Base-by-base conservation (phyloP, 2,888 invertebrate genomes). In the Crossocerus cetratus region DNA sequence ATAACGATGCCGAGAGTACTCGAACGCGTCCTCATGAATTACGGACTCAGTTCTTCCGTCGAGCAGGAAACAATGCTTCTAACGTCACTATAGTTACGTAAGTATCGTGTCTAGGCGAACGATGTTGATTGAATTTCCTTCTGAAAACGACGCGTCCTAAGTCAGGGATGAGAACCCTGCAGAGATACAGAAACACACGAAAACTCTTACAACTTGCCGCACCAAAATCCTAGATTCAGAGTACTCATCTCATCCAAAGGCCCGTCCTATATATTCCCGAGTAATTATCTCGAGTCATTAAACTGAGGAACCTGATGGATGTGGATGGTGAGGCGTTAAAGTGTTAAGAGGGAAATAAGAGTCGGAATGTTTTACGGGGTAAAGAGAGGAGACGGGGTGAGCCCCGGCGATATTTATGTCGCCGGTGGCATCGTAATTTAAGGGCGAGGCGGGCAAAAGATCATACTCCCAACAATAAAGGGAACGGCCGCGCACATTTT, bases 21-120 rank as follows among this genome's bases (percentile, higher is more conserved):
- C 68, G 73, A 78, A 74, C 78, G 78, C 70, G 59, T 72, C 75
- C 65, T 80, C 77, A 62, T 69, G 80, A 81, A 81, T 80, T 73
- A 82, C 76, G 69, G 63, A 77, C 79, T 81, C 80, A 80, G 83
- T 83, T 81, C 83, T 80, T 82, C 69, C 72, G 64, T 68, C 76
- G 76, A 72, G 67, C 72, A 64, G 61, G 64, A 72, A 69, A 65
- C 74, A 78, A 76, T 72, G 62, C 79, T 64, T 75, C 75, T 72
- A 83, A 76, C 77, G 68, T 76, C 67, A 65, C 65, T 64, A 71
- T 49, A n/a, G n/a, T 16, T 32, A 60, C 70, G 66, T 61, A 61
- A 58, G 43, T 64, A 67, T 60, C 59, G 60, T 66, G 59, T 45
- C 45, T 11, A 8, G 11, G 8, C 1, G 32, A 32, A 8, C 32